A percentile compares a stretch with the other conserved stretches of the same genome.
Evolutionary conservation across 2,797 vertebrate genomes (phyloP).

Genomic region (Luscinia megarhynchos): DNA sequence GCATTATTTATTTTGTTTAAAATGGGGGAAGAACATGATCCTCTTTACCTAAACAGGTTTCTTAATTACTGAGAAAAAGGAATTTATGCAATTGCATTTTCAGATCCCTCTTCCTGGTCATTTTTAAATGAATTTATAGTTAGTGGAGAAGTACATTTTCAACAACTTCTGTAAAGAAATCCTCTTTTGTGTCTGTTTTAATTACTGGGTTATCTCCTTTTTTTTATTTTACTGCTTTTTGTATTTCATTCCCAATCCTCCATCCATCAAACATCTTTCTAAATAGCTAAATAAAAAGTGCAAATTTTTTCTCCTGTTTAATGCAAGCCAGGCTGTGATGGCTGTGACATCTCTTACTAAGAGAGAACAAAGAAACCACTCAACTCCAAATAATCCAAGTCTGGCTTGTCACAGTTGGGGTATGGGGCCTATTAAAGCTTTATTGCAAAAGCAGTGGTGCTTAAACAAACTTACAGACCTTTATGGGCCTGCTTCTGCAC

Average conservation of each 20-base stretch:
- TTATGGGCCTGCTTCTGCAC: conserved; percentile 48
- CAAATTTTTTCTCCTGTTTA: conserved; percentile 58
- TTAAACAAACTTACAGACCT: conserved; percentile 56
- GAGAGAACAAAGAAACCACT: conserved; percentile 68
- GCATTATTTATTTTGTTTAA: neutral
- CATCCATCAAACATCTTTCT: conserved; percentile 41
- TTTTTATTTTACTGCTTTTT: conserved; percentile 32
- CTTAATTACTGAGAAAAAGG: neutral
- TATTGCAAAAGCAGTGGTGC: conserved; percentile 50
- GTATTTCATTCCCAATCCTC: neutral
- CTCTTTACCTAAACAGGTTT: neutral
- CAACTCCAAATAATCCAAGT: conserved; percentile 61
- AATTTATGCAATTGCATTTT: neutral
- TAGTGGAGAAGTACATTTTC: neutral
- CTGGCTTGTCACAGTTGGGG: conserved; percentile 52
- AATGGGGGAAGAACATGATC: neutral
- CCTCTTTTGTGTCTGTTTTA: conserved; percentile 11
- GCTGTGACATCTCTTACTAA: conserved; percentile 65
- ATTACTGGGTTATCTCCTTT: neutral
- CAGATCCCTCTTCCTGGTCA: neutral
- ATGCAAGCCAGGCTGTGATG: conserved; percentile 37
- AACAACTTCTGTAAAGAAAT: neutral
- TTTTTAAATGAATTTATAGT: neutral
- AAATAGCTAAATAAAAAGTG: conserved; percentile 62
- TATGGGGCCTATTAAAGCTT: conserved; percentile 63